Evolutionary conservation across 2,113 vertebrate genomes (phyloP).

Genomic region (Coturnix japonica): DNA sequence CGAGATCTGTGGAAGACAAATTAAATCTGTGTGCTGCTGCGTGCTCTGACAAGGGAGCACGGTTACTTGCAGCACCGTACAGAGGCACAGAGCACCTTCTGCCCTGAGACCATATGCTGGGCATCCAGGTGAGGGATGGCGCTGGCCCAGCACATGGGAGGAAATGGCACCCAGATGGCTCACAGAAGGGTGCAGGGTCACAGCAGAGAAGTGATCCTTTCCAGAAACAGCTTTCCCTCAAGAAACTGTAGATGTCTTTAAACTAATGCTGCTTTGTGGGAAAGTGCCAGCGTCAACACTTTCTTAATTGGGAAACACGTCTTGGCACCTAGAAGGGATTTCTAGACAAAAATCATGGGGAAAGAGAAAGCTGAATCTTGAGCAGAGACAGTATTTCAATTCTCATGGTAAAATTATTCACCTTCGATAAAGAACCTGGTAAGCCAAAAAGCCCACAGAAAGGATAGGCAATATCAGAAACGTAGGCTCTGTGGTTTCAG

Average conservation of each 20-base stretch:
- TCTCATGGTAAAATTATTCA: background rate
- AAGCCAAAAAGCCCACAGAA: background rate
- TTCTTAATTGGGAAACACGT: conserved; percentile 1
- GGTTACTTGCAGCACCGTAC: background rate
- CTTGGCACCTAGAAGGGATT: background rate
- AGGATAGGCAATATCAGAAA: background rate
- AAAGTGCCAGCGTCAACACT: background rate
- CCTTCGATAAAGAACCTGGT: background rate
- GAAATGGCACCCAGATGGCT: background rate
- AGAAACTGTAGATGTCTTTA: background rate
- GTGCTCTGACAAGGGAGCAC: background rate
- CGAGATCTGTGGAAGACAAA: background rate
- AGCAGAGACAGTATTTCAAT: accelerated
- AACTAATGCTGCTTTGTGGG: background rate
- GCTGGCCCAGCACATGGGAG: background rate
- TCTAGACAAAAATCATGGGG: background rate
- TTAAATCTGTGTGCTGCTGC: background rate
- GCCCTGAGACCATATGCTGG: background rate
- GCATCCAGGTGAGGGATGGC: background rate
- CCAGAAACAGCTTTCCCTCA: background rate
- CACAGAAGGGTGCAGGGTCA: background rate
- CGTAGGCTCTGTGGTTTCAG: background rate
- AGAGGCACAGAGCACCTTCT: background rate
- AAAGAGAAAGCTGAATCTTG: background rate
- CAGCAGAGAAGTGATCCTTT: background rate